Percentiles rank a stretch among this genome's conserved stretches.
Evolutionary conservation across 1,140 invertebrate genomes (phyloP).

Genomic region (Lucilia cuprina): DNA sequence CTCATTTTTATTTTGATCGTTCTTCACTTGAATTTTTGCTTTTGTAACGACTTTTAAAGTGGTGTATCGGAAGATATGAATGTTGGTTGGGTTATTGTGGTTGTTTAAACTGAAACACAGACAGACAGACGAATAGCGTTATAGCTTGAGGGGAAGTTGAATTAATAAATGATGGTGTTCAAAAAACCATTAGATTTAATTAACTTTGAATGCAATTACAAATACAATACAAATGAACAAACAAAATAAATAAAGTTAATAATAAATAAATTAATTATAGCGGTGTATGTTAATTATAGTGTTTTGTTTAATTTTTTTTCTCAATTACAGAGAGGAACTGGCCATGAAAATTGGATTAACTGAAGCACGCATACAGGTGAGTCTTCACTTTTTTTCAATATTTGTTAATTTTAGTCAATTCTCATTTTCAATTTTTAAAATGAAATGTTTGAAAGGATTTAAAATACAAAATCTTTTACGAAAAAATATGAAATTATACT

Average conservation of each 20-base stretch:
- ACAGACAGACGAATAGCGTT: background rate
- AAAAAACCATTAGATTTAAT: background rate
- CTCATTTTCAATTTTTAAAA: background rate
- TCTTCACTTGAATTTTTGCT: background rate
- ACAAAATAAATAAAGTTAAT: background rate
- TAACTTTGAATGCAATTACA: slow-evolving; percentile 18
- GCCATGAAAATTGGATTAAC: slow-evolving; percentile 97
- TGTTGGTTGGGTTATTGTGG: too few relatives aligned
- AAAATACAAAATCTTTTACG: too few relatives aligned
- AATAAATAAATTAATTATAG: background rate
- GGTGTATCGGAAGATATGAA: background rate
- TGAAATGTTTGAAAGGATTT: too few relatives aligned
- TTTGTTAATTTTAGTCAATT: background rate
- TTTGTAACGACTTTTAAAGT: background rate
- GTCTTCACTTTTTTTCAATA: background rate
- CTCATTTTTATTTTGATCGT: background rate
- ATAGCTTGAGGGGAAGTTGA: background rate
- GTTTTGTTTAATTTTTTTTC: slow-evolving; percentile 35
- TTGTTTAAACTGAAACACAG: background rate
- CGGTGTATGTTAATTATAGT: slow-evolving; percentile 24
- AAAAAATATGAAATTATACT: too few relatives aligned
- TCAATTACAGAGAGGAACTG: slow-evolving; percentile 89
- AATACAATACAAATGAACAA: background rate
- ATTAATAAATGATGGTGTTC: slow-evolving; percentile 4
- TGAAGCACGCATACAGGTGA: slow-evolving; percentile 97